Percentiles rank a stretch among this genome's conserved stretches.
Conservation (phyloP, 2,888 invertebrate species). For the Sesamia inferens region DNA sequence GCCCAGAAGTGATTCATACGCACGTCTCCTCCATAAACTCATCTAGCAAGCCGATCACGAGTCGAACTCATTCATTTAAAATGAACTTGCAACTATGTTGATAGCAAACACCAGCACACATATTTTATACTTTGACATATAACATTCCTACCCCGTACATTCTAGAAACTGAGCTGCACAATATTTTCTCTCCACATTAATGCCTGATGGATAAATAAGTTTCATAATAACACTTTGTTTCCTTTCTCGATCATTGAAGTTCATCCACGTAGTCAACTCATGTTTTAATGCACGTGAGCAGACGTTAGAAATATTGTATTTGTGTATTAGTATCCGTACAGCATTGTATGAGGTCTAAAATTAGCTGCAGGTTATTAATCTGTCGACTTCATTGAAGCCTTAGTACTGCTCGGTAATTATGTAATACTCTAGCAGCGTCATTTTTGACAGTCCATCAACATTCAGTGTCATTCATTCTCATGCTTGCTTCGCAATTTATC, state of each 20-base stretch:
- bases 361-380: constrained; percentile 32
- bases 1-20: not conserved
- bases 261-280: constrained; percentile 48
- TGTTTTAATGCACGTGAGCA: constrained; percentile 37
- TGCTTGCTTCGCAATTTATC: no score
- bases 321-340: constrained; percentile 30
- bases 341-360: constrained; percentile 42
- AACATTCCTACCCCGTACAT: constrained; percentile 20
- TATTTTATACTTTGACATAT: not conserved
- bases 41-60: not conserved
- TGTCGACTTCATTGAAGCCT: not conserved
- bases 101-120: not conserved
- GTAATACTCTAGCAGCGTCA: no score
- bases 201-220: constrained; percentile 42
- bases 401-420: not conserved
- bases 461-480: no score
- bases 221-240: constrained; percentile 38
- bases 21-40: not conserved
- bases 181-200: constrained; percentile 36
- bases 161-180: constrained; percentile 4
- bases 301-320: constrained; percentile 40
- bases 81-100: not conserved
- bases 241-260: constrained; percentile 38
- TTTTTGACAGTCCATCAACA: no score
- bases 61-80: not conserved